Conservation (phyloP, 2,888 invertebrate genomes). For the Chironomus riparius region DNA sequence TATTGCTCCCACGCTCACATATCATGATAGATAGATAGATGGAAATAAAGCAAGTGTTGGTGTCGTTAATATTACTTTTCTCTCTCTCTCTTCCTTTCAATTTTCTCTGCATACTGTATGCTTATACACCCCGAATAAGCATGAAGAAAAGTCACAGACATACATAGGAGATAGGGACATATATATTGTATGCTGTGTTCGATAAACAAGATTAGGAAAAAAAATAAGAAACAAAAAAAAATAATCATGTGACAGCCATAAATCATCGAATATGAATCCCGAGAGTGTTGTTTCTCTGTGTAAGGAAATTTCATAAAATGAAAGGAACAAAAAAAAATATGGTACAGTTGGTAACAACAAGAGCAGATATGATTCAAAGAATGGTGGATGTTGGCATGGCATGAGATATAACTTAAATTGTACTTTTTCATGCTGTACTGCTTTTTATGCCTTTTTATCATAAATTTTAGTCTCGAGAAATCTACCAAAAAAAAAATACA, state of each 20-base stretch:
- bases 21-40: background rate
- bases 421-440: background rate
- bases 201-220: slow-evolving; percentile 12
- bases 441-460: background rate
- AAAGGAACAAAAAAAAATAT: background rate
- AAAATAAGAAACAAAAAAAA: background rate
- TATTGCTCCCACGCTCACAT: background rate
- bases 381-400: background rate
- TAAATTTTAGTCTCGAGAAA: background rate
- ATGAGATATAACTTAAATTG: background rate
- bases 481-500: background rate
- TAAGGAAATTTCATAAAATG: background rate
- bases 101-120: background rate
- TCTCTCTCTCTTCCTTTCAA: background rate
- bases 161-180: background rate
- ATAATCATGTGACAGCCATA: slow-evolving; percentile 26
- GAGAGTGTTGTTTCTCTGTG: slow-evolving; percentile 17
- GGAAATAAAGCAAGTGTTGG: slow-evolving; percentile 1
- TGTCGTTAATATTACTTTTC: background rate
- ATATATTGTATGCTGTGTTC: background rate
- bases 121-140: background rate
- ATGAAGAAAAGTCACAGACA: background rate
- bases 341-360: background rate
- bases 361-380: background rate
- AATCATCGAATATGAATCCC: slow-evolving; percentile 26